Evolutionary conservation across 2,797 vertebrate species (phyloP), one percentile per base, ranked within the genome.

Genomic region (Rhadinocentrus ornatus): DNA sequence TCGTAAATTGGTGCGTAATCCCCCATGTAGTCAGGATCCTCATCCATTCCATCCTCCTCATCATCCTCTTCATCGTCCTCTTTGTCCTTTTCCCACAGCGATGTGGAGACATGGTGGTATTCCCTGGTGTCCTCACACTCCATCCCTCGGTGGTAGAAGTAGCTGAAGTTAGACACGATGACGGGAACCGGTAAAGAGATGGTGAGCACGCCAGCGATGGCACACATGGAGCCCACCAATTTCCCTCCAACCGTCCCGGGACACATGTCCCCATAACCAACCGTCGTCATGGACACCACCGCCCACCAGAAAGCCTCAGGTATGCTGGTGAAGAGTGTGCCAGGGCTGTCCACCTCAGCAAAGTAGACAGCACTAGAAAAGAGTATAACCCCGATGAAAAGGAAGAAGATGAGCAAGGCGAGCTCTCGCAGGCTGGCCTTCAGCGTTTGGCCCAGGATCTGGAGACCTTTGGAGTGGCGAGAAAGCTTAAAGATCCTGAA

Each of bases 221-320:
- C 97, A 0, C 97, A 98, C 88, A 98, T 96, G 37, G 97, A 97
- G 24, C 97, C 97, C 80, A 98, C 97, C 50, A 98, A 91, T 91
- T 97, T 97, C 24, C 97, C 97, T 0, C 95, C 96, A 0, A 96
- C 94, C 0, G 97, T 98, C 85, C 91, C 92, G 0, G 97, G 97
- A 29, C 90, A 96, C 97, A 98, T 98, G 92, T 98, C 97, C 0
- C 97, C 97, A 0, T 98, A 98, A 50, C 97, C 97, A 0, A 98
- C 97, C 0, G 97, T 98, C 0, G 97, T 98, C 97, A 98, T 98
- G 74, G 96, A 95, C 10, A 98, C 97, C 81, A 98, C 96, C 0
- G 97, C 97, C 97, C 97, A 98, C 97, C 97, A 98, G 87, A 98
- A 98, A 0, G 97, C 95, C 74, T 96, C 95, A 0, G 97, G 97